These are phyloP conservation scores for Cosmia pyralina DNA, from an alignment of 2,888 invertebrate species.

Conservation along the genomic window DNA sequence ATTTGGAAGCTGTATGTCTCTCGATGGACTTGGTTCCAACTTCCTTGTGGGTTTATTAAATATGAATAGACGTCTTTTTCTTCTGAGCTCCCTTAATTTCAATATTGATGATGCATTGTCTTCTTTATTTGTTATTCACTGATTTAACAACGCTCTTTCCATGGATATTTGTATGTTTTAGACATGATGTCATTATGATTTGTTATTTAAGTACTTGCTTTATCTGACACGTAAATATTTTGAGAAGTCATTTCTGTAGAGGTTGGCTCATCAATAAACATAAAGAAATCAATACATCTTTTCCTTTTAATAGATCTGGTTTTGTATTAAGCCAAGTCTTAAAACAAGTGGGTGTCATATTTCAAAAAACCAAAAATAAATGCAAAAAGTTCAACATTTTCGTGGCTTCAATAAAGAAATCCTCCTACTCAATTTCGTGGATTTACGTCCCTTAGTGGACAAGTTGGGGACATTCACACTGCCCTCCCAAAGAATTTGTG, in stretches of 20 bases:
- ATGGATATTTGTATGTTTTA: not conserved
- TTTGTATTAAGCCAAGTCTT: not conserved
- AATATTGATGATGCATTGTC: slow-evolving; percentile 32
- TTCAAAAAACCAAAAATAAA: slow-evolving; percentile 33
- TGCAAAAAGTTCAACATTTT: slow-evolving; percentile 35
- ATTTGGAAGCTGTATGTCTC: slow-evolving; percentile 70
- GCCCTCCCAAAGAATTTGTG: slow-evolving; percentile 67
- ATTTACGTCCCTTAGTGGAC: slow-evolving; percentile 49
- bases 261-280: slow-evolving; percentile 1
- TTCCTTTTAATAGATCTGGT: slow-evolving; percentile 22
- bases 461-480: slow-evolving; percentile 47
- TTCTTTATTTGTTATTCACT: slow-evolving; percentile 15
- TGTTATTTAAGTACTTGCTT: slow-evolving; percentile 1
- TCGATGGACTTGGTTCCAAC: slow-evolving; percentile 54
- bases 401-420: slow-evolving; percentile 20
- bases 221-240: slow-evolving; percentile 15
- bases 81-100: slow-evolving; percentile 25
- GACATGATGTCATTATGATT: not conserved
- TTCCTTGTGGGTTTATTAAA: slow-evolving; percentile 58
- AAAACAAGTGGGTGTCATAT: slow-evolving; percentile 26
- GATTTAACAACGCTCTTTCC: slow-evolving; percentile 8
- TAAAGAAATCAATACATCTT: slow-evolving; percentile 22
- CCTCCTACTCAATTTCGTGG: slow-evolving; percentile 49
- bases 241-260: not conserved
- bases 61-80: slow-evolving; percentile 35